Evolutionary conservation across 2,797 vertebrate species (phyloP).

Genomic region (Pipistrellus kuhlii): DNA sequence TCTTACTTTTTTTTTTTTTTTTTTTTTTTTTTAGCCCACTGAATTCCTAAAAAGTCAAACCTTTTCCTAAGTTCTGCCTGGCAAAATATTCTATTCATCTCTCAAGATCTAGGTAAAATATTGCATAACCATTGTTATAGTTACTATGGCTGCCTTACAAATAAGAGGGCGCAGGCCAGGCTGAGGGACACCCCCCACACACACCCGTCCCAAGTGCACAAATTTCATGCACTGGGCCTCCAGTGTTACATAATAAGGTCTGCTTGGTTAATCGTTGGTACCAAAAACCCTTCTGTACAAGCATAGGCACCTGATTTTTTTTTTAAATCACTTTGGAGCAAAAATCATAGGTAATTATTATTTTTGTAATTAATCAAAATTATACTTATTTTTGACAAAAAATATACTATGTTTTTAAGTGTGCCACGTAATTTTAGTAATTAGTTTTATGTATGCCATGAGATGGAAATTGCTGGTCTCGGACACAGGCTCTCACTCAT

Average conservation of each 20-base stretch:
- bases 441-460: not conserved
- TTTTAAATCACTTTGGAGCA: not conserved
- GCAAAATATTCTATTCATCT: not conserved
- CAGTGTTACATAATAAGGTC: not conserved
- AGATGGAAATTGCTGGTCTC: not conserved
- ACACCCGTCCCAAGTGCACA: accelerated
- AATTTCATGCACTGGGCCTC: too few relatives aligned
- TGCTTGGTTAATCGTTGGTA: not conserved
- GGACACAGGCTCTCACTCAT: not conserved
- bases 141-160: not conserved
- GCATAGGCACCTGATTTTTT: not conserved
- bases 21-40: not conserved
- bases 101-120: not conserved
- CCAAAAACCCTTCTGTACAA: not conserved
- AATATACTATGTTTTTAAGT: not conserved
- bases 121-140: not conserved
- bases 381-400: not conserved
- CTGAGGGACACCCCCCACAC: too few relatives aligned
- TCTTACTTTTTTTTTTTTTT: not conserved
- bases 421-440: not conserved
- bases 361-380: not conserved
- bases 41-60: not conserved
- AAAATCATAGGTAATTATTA: not conserved
- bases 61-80: not conserved
- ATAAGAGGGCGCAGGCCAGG: not conserved